Base-by-base conservation (phyloP, 2,888 invertebrate genomes). In the Leptinotarsa peninsularis region DNA sequence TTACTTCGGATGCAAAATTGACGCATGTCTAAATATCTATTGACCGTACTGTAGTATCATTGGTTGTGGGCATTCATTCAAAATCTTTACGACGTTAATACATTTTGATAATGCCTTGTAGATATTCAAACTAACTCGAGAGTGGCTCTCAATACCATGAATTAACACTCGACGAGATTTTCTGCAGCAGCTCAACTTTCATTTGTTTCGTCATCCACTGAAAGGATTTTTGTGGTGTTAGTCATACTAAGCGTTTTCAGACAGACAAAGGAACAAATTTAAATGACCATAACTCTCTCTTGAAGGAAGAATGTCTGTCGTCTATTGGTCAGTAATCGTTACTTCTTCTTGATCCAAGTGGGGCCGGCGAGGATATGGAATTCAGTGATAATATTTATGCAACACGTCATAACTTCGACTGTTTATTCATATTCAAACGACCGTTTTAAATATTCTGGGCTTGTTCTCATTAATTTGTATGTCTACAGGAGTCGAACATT, bases 301-400 rank as follows among this genome's bases (percentile, higher is more conserved):
- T 33, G 18, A n/a, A 43, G 43, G 43, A 63, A 63, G 58, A 63
- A 63, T 33, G 27, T 63, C 33, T 33, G 27, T 63, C 33, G 17
- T 63, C 17, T n/a, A 43, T 33, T 63, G 63, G 43, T 33, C 63
- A 63, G 63, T 23, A 60, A 60, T 60, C 60, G 60, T 60, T 23
- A 15, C 27, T 15, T 27, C 27, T 21, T 21, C 27, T 60, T 5
- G 60, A 33, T 63, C 63, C 3, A 63, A 63, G 15, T 27, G 43
- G n/a, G 43, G n/a, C 63, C 63, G 14, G 33, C 63, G 63, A 63
- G 63, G 17, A 63, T 63, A n/a, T 63, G 63, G 63, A 63, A 63
- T 63, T 63, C 63, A 63, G 33, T n/a, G 63, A 43, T 63, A 63
- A 63, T 63, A 43, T 63, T 63, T 63, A 63, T 63, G 63, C 63